Evolutionary conservation across 2,797 vertebrate species (phyloP).

Genomic region (Onychomys arenicola): DNA sequence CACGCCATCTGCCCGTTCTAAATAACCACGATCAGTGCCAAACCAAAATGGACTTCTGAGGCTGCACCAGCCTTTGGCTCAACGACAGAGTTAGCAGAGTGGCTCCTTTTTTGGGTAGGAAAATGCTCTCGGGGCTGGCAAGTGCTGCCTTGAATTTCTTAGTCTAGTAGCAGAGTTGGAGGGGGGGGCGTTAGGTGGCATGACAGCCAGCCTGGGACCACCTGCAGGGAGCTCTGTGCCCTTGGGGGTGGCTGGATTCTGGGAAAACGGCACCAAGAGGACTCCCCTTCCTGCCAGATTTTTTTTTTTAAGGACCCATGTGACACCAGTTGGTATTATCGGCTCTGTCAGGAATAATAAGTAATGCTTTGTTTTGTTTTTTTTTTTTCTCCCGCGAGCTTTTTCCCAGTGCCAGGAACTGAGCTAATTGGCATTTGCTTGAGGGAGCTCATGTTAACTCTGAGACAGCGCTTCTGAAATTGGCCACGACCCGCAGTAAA

Average conservation of each 20-base stretch:
- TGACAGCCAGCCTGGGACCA: neutral
- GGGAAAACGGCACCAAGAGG: neutral
- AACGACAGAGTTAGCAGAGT: constrained; percentile 43
- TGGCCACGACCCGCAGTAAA: neutral
- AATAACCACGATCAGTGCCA: neutral
- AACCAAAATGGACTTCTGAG: neutral
- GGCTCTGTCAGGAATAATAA: neutral
- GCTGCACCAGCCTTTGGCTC: constrained; percentile 58
- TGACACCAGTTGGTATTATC: neutral
- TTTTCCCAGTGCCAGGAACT: neutral
- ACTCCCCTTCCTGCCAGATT: neutral
- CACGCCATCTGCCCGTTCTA: neutral
- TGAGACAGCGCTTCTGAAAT: neutral
- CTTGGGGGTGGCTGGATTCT: neutral
- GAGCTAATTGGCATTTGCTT: neutral
- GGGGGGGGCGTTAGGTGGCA: neutral
- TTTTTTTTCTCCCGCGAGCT: neutral
- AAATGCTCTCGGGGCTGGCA: constrained; percentile 82
- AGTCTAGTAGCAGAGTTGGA: constrained; percentile 47
- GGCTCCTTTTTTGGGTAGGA: constrained; percentile 87
- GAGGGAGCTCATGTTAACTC: neutral
- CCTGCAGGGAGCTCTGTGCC: neutral
- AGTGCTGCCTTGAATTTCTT: constrained; percentile 76
- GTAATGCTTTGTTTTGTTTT: neutral
- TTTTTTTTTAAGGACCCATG: neutral